phyloP scores from a whole-genome alignment of 2,888 invertebrate species.

The Meandrusa payeni region DNA sequence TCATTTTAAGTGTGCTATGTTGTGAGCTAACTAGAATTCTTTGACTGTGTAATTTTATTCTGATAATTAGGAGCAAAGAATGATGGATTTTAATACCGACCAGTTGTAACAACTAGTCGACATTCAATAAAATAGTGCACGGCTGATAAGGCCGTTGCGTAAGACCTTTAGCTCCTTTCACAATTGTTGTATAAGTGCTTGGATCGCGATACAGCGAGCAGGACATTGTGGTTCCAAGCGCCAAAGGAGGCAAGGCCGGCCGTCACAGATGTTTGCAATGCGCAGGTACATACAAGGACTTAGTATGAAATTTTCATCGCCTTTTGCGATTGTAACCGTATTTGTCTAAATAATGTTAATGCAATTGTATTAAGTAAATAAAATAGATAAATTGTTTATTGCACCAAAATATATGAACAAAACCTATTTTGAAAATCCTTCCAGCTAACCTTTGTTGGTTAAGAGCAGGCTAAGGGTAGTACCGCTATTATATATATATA shows the following conservation, averaged over 20 bases:
- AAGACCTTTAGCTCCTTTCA: conserved; percentile 50
- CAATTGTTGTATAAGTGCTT: conserved; percentile 33
- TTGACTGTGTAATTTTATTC: too few species aligned
- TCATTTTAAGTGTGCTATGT: too few species aligned
- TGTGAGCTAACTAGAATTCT: too few species aligned
- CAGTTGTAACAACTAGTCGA: conserved; percentile 28
- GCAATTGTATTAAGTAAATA: too few species aligned
- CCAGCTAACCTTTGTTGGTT: too few species aligned
- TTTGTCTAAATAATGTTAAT: neutral
- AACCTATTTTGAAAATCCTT: too few species aligned
- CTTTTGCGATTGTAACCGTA: neutral
- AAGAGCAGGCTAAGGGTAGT: too few species aligned
- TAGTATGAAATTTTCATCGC: conserved; percentile 2
- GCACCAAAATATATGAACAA: too few species aligned
- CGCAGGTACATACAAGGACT: conserved; percentile 2
- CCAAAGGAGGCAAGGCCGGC: conserved; percentile 19
- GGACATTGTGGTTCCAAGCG: conserved; percentile 15
- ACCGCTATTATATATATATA: too few species aligned
- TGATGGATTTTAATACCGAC: conserved; percentile 5
- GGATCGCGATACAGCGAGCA: conserved; percentile 15
- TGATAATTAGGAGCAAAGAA: neutral
- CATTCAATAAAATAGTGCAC: conserved; percentile 37
- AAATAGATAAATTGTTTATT: too few species aligned
- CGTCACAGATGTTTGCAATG: conserved; percentile 4
- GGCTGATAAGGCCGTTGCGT: conserved; percentile 42